phyloP scores from a whole-genome alignment of 2,113 vertebrate genomes.

The Amazona vittata region DNA sequence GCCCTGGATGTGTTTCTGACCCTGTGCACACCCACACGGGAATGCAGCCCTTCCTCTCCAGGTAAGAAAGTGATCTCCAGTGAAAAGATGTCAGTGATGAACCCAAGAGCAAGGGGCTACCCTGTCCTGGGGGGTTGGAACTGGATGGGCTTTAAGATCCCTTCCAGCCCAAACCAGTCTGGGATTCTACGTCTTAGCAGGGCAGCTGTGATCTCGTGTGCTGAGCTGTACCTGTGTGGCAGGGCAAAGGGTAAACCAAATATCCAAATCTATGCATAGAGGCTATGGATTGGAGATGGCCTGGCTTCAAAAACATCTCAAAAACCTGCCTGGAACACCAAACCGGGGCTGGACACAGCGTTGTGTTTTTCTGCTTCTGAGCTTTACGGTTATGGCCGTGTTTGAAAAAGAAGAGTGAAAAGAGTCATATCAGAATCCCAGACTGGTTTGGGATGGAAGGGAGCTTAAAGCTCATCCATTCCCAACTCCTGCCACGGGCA shows the following conservation, averaged over 20 bases:
- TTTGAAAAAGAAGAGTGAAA: background rate
- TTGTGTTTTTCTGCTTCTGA: background rate
- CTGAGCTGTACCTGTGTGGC: background rate
- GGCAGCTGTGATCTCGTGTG: fast-evolving
- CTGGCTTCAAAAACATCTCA: background rate
- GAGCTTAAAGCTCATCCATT: fast-evolving
- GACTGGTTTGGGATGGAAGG: background rate
- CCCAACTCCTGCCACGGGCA: background rate
- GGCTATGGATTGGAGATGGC: background rate
- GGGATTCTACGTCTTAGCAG: background rate
- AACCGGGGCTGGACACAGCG: background rate
- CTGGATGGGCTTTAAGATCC: background rate
- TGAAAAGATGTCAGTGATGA: background rate
- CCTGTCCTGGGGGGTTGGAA: background rate
- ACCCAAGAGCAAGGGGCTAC: background rate
- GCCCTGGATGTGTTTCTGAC: background rate
- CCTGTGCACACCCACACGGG: background rate
- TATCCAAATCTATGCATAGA: fast-evolving
- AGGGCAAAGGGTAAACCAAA: background rate
- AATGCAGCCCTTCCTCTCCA: background rate
- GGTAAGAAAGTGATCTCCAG: background rate
- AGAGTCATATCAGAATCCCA: background rate
- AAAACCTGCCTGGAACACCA: background rate
- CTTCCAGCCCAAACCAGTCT: background rate
- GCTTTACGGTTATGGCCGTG: background rate